Evolutionary conservation across 2,113 vertebrate species (phyloP).

Genomic region (Ploceus nigricollis): DNA sequence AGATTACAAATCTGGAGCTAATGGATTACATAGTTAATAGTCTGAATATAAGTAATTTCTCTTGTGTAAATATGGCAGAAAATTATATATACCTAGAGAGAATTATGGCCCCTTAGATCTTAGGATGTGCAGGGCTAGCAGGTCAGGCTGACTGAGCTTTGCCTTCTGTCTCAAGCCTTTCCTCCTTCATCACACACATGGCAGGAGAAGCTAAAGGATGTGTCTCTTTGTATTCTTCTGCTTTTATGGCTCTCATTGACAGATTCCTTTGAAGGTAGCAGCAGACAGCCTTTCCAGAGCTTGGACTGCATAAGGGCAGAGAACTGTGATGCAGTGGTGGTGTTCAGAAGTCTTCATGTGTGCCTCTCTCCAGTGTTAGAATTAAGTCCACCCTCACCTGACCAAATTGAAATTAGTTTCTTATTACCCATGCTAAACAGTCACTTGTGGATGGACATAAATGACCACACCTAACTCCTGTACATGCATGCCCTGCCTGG

Average conservation of each 20-base stretch:
- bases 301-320: not conserved
- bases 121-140: not conserved
- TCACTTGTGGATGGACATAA: not conserved
- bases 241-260: not conserved
- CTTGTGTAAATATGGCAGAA: not conserved
- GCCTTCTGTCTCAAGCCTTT: not conserved
- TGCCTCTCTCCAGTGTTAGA: fast-evolving
- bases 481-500: not conserved
- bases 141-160: not conserved
- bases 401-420: not conserved
- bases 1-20: not conserved
- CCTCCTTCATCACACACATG: not conserved
- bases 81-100: not conserved
- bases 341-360: not conserved
- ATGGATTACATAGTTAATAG: not conserved
- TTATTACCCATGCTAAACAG: not conserved
- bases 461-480: not conserved
- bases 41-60: not conserved
- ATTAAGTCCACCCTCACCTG: not conserved
- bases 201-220: not conserved
- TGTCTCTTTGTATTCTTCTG: not conserved
- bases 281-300: not conserved
- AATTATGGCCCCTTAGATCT: not conserved
- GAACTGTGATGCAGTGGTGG: not conserved
- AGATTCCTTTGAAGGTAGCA: not conserved